A percentile compares a stretch with the other conserved stretches of the same genome.
phyloP scores from a whole-genome alignment of 2,113 vertebrate species.

The Phoenicopterus ruber region DNA sequence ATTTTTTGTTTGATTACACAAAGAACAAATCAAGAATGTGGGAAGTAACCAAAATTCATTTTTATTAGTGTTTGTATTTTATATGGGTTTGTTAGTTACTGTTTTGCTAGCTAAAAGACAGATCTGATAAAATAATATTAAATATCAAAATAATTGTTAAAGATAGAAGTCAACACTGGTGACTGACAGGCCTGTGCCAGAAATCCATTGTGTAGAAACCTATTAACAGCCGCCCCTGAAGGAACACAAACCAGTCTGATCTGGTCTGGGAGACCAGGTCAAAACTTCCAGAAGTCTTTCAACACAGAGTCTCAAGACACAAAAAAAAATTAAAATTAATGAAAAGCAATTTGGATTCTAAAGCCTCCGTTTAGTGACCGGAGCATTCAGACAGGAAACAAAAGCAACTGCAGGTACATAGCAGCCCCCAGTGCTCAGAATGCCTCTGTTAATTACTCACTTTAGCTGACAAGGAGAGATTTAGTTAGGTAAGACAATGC shows the following conservation, averaged over 20 bases:
- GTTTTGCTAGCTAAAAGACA: background rate
- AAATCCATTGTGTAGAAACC: background rate
- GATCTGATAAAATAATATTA: background rate
- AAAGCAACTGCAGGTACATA: background rate
- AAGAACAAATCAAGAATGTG: background rate
- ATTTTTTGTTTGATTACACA: background rate
- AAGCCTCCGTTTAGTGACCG: background rate
- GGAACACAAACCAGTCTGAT: background rate
- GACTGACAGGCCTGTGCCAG: background rate
- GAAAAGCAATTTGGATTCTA: background rate
- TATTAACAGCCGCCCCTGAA: background rate
- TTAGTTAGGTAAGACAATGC: background rate
- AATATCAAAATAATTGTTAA: background rate
- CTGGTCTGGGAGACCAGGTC: background rate
- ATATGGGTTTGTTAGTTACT: background rate
- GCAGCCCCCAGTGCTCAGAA: background rate
- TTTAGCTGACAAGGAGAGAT: slow-evolving; percentile 3
- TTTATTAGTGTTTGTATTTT: background rate
- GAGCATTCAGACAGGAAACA: background rate
- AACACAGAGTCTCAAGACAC: background rate
- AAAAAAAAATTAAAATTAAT: background rate
- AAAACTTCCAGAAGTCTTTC: background rate
- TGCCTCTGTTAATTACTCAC: background rate
- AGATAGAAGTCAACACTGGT: background rate
- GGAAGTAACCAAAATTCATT: background rate